Conservation (phyloP, 2,113 vertebrate species). For the Halichoerus grypus region DNA sequence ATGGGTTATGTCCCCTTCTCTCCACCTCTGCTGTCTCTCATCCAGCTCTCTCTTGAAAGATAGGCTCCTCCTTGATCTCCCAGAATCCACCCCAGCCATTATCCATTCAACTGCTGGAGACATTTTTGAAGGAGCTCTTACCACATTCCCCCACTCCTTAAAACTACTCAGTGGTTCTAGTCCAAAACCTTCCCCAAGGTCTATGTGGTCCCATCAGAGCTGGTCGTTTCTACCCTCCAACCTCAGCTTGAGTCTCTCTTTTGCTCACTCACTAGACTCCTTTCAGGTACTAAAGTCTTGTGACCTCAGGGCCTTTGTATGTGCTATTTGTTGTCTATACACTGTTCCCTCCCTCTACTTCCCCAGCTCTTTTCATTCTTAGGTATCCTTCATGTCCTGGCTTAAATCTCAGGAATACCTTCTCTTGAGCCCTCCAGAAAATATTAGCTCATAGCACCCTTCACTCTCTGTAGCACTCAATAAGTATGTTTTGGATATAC, state of each 20-base stretch:
- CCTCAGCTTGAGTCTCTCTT: not conserved
- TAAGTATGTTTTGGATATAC: not conserved
- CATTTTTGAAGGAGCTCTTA: conserved; percentile 18
- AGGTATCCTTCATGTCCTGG: not conserved
- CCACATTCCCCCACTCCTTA: not conserved
- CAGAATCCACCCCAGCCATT: not conserved
- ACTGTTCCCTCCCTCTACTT: not conserved
- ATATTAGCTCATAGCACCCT: not conserved
- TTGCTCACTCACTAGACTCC: not conserved
- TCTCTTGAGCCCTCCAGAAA: not conserved
- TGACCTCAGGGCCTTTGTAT: conserved; percentile 10
- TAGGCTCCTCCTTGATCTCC: not conserved
- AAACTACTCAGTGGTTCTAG: not conserved
- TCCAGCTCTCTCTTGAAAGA: not conserved
- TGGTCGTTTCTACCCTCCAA: not conserved
- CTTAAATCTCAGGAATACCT: not conserved
- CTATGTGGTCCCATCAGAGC: not conserved
- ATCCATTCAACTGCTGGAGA: not conserved
- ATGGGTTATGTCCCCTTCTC: not conserved
- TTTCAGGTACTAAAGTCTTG: conserved; percentile 1
- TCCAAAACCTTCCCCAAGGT: not conserved
- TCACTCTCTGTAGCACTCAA: not conserved
- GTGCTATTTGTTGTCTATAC: not conserved
- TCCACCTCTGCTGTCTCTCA: not conserved
- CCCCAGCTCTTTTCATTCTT: not conserved